A percentile compares a stretch with the other conserved stretches of the same genome.
These are phyloP conservation scores for Calephelis virginiensis DNA, from an alignment of 1,140 invertebrate species.

Conservation along the genomic window DNA sequence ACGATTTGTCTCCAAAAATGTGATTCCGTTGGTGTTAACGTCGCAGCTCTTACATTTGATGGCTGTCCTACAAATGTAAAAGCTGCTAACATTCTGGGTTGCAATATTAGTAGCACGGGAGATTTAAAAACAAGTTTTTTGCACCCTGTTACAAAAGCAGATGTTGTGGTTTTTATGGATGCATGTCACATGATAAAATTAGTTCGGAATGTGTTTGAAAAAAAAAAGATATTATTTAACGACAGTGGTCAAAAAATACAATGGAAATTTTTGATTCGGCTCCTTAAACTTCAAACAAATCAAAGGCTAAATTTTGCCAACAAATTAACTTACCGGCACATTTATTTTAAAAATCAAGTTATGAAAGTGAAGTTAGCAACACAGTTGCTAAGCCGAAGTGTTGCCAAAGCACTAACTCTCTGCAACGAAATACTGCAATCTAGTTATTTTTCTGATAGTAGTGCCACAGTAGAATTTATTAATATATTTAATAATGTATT, in stretches of 20 bases:
- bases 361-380: constrained; percentile 17
- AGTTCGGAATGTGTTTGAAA: constrained; percentile 28
- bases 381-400: constrained; percentile 17
- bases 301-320: constrained; percentile 12
- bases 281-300: constrained; percentile 13
- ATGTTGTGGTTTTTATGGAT: constrained; percentile 19
- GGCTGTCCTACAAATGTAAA: constrained; percentile 25
- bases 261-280: constrained; percentile 13
- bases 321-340: constrained; percentile 2
- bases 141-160: not conserved
- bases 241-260: not conserved
- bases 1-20: constrained; percentile 33
- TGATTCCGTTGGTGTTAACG: constrained; percentile 31
- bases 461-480: constrained; percentile 21
- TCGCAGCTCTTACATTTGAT: constrained; percentile 34
- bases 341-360: constrained; percentile 16
- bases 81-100: constrained; percentile 26
- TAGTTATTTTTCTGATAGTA: constrained; percentile 10
- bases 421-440: constrained; percentile 23
- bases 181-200: constrained; percentile 31
- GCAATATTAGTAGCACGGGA: constrained; percentile 18
- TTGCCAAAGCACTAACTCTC: constrained; percentile 3
- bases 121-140: constrained; percentile 28
- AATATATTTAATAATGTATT: constrained; percentile 25
- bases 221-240: constrained; percentile 25